Conservation (phyloP, 2,797 vertebrate genomes). For the Monodelphis domestica region DNA sequence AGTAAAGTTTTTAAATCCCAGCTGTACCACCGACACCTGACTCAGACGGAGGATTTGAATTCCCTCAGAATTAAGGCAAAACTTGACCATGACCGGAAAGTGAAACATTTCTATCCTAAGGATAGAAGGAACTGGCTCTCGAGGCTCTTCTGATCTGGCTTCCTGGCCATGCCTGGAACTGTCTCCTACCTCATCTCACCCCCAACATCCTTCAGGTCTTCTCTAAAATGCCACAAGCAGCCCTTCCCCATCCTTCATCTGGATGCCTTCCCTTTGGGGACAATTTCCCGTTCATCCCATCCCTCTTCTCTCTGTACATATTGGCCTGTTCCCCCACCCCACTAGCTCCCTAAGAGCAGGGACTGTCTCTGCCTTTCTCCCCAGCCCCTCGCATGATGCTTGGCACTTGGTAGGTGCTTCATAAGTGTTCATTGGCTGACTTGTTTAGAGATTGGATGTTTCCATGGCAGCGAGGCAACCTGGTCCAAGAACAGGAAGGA, state of each 20-base stretch:
- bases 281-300: background rate
- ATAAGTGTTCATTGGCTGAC: too few species aligned
- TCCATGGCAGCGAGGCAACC: too few species aligned
- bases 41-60: background rate
- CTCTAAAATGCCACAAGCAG: background rate
- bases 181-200: too few species aligned
- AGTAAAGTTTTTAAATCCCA: background rate
- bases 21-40: background rate
- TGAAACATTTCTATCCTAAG: background rate
- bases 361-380: too few species aligned
- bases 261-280: background rate
- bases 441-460: too few species aligned
- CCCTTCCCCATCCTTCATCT: background rate
- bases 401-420: too few species aligned
- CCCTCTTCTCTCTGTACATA: background rate
- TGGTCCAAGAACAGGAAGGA: too few species aligned
- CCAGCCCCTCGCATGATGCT: too few species aligned
- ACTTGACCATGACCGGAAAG: background rate
- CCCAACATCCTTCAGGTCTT: background rate
- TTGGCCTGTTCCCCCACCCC: background rate
- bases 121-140: background rate
- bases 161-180: background rate
- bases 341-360: too few species aligned
- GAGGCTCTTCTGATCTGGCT: too few species aligned
- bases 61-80: background rate